Percentiles rank a stretch among this genome's conserved stretches.
Evolutionary conservation across 2,888 invertebrate genomes (phyloP).

Genomic region (Plutella xylostella): DNA sequence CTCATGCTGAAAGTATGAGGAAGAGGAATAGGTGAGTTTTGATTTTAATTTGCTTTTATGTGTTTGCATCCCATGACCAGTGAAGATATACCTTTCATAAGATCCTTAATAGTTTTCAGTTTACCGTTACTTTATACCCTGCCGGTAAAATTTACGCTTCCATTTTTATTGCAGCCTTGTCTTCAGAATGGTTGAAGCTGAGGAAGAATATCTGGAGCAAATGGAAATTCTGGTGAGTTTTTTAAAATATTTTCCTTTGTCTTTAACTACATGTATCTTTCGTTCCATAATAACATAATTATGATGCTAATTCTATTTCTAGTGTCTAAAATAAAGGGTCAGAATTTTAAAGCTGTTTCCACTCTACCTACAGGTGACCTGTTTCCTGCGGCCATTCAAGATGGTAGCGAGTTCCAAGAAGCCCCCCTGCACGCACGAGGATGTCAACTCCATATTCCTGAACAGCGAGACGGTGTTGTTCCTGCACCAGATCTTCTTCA

Average conservation of each 20-base stretch:
- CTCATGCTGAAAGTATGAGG: conserved; percentile 94
- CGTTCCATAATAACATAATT: too few relatives aligned
- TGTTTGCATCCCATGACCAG: too few relatives aligned
- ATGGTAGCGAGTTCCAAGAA: conserved; percentile 96
- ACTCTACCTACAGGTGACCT: conserved; percentile 68
- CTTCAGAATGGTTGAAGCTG: conserved; percentile 92
- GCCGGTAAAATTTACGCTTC: too few relatives aligned
- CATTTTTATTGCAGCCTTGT: conserved; percentile 71
- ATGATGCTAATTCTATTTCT: too few relatives aligned
- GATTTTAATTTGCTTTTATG: too few relatives aligned
- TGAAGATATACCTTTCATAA: too few relatives aligned
- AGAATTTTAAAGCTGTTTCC: neutral
- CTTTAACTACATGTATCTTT: too few relatives aligned
- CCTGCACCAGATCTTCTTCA: conserved; percentile 93
- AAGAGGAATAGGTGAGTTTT: conserved; percentile 82
- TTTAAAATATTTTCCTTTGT: neutral
- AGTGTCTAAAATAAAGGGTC: neutral
- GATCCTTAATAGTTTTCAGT: too few relatives aligned
- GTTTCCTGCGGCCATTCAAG: conserved; percentile 89
- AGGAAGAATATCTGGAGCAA: conserved; percentile 93
- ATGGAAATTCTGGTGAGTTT: conserved; percentile 75
- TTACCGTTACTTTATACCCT: too few relatives aligned
- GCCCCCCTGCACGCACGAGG: conserved; percentile 92
- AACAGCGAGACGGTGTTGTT: conserved; percentile 94
- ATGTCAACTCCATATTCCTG: conserved; percentile 93